phyloP scores from a whole-genome alignment of 2,113 vertebrate genomes.

The Ochotona curzoniae region DNA sequence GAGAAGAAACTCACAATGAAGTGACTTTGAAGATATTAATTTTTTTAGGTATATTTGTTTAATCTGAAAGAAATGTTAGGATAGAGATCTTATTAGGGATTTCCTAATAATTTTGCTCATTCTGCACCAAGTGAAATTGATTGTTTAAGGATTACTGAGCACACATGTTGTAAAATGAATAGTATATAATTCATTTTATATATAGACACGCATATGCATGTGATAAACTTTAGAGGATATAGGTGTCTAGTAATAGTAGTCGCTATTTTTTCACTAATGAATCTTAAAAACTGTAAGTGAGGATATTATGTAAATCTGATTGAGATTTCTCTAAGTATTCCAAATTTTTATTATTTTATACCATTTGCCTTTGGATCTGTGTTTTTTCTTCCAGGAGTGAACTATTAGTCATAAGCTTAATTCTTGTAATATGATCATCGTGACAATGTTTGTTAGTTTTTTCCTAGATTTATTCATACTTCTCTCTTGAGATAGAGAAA shows the following conservation, averaged over 20 bases:
- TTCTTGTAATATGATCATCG: slow-evolving; percentile 18
- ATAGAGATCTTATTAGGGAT: not conserved
- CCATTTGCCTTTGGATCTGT: not conserved
- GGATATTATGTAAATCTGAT: not conserved
- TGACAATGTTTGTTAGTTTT: slow-evolving; percentile 6
- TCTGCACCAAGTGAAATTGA: not conserved
- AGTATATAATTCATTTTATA: not conserved
- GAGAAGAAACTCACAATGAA: not conserved
- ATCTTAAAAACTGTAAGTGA: not conserved
- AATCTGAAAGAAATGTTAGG: not conserved
- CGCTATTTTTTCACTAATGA: not conserved
- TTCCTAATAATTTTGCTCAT: not conserved
- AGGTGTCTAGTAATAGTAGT: slow-evolving; percentile 9
- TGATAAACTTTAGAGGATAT: not conserved
- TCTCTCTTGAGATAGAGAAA: not conserved
- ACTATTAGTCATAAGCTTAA: not conserved
- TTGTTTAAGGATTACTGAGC: not conserved
- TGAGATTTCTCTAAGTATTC: not conserved
- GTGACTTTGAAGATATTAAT: not conserved
- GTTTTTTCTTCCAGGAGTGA: not conserved
- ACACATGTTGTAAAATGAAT: not conserved
- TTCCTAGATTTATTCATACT: not conserved
- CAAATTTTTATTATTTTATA: not conserved
- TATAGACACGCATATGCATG: not conserved
- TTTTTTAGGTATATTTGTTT: not conserved